A percentile compares a stretch with the other conserved stretches of the same genome.
phyloP scores from a whole-genome alignment of 2,113 vertebrate genomes.

The Vulpes vulpes region DNA sequence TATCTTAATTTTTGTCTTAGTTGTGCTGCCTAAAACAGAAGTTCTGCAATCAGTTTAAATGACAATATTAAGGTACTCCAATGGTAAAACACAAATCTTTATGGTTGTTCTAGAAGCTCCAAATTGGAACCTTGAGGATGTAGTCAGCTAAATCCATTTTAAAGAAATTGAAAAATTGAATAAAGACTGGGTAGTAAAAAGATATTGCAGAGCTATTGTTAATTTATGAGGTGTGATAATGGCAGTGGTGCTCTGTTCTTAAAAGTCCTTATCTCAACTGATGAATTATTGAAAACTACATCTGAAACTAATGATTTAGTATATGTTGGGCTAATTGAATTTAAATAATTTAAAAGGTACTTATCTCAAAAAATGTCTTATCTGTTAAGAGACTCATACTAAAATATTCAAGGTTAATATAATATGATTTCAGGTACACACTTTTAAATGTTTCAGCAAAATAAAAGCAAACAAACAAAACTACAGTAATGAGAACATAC shows the following conservation, averaged over 20 bases:
- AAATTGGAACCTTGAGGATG: neutral
- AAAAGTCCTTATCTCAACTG: neutral
- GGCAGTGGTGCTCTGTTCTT: neutral
- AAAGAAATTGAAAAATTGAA: neutral
- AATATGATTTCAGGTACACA: neutral
- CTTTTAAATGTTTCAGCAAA: slow-evolving; percentile 39
- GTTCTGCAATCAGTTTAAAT: neutral
- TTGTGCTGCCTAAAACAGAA: neutral
- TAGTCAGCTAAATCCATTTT: neutral
- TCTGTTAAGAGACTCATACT: neutral
- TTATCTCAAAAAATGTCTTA: neutral
- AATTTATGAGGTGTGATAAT: neutral
- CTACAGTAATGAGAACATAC: neutral
- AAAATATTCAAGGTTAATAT: neutral
- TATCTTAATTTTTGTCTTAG: slow-evolving; percentile 7
- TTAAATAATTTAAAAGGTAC: neutral
- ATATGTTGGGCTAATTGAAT: no score
- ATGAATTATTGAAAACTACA: no score
- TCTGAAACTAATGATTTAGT: no score
- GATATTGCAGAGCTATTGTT: neutral
- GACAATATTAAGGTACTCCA: neutral
- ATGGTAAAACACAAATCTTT: neutral
- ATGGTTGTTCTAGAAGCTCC: neutral
- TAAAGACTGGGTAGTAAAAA: neutral
- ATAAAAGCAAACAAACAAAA: neutral